These are phyloP conservation scores for Parus major DNA, from an alignment of 2,113 vertebrate species.

Conservation along the genomic window DNA sequence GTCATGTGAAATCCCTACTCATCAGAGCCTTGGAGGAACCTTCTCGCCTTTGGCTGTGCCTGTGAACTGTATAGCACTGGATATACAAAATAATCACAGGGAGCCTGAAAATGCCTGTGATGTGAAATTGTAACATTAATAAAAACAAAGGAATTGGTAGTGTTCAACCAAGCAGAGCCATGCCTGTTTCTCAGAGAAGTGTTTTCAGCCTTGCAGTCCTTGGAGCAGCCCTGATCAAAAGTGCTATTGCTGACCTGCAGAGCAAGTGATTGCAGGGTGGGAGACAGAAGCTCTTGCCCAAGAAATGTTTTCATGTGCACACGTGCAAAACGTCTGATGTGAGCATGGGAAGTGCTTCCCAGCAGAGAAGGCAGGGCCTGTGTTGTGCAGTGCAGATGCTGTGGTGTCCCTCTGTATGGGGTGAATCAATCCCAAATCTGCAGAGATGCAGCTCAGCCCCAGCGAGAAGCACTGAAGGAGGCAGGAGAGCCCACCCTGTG, in stretches of 20 bases:
- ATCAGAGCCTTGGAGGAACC: not conserved
- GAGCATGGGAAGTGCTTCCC: not conserved
- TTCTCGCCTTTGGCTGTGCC: not conserved
- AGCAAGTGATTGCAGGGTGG: not conserved
- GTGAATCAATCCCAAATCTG: fast-evolving
- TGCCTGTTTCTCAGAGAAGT: not conserved
- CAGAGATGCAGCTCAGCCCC: not conserved
- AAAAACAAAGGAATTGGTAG: constrained; percentile 17
- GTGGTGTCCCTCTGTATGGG: fast-evolving
- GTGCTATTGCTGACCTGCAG: not conserved
- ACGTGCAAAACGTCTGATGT: not conserved
- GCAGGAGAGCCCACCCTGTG: not conserved
- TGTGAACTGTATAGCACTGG: not conserved
- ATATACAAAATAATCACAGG: not conserved
- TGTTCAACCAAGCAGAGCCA: not conserved
- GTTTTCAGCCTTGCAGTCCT: not conserved
- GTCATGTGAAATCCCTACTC: constrained; percentile 1
- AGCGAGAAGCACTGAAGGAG: fast-evolving
- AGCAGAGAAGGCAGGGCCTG: fast-evolving
- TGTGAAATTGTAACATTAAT: not conserved
- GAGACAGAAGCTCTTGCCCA: not conserved
- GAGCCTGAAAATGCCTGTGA: not conserved
- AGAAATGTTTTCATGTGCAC: not conserved
- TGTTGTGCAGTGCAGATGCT: not conserved
- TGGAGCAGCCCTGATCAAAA: not conserved